phyloP scores from a whole-genome alignment of 1,140 invertebrate genomes.

The Aphis craccivora region DNA sequence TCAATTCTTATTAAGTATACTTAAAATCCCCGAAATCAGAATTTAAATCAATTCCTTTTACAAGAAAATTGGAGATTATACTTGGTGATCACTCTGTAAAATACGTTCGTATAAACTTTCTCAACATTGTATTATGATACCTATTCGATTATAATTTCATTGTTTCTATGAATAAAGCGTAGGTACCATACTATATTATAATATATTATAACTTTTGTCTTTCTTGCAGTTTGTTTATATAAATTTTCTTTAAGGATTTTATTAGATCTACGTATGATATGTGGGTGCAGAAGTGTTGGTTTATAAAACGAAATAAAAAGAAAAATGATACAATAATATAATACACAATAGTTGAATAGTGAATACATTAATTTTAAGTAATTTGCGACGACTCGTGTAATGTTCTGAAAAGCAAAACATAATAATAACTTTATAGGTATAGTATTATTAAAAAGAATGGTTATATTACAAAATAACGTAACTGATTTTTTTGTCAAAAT shows the following conservation, averaged over 20 bases:
- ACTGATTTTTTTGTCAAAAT: conserved; percentile 5
- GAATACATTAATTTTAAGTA: neutral
- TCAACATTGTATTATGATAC: neutral
- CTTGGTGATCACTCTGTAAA: neutral
- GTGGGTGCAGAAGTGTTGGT: neutral
- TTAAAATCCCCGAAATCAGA: too few species aligned
- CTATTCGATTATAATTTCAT: neutral
- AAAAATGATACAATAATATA: neutral
- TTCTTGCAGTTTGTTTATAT: neutral
- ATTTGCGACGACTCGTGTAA: neutral
- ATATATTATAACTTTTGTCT: neutral
- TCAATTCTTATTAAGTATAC: too few species aligned
- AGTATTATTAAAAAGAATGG: neutral
- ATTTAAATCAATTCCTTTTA: too few species aligned
- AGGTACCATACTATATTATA: neutral
- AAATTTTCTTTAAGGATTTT: neutral
- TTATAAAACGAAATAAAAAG: neutral
- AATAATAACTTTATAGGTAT: neutral
- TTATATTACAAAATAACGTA: neutral
- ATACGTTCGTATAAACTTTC: neutral
- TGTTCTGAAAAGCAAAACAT: neutral
- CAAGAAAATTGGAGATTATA: too few species aligned
- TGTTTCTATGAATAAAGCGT: neutral
- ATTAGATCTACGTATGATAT: neutral
- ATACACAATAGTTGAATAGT: neutral